These are phyloP conservation scores for Nephotettix cincticeps DNA, from an alignment of 1,140 invertebrate species.

Conservation along the genomic window DNA sequence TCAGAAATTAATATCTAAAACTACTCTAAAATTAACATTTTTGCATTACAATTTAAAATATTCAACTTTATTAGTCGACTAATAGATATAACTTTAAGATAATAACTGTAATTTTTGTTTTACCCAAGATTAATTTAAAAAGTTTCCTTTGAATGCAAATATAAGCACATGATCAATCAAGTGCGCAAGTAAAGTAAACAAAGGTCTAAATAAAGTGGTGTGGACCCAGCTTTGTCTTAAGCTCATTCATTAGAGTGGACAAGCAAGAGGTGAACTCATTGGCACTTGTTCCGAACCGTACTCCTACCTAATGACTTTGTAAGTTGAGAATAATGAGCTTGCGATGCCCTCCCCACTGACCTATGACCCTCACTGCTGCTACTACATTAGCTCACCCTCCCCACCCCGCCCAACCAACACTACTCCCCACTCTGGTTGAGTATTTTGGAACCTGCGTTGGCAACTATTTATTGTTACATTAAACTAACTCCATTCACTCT, in stretches of 20 bases:
- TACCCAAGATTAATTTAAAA: too few species aligned
- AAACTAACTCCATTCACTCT: slow-evolving; percentile 1
- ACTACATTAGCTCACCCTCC: slow-evolving; percentile 25
- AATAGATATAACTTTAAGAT: too few species aligned
- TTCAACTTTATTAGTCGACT: too few species aligned
- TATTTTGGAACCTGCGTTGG: slow-evolving; percentile 15
- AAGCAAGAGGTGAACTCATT: slow-evolving; percentile 19
- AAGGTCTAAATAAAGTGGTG: slow-evolving; percentile 22
- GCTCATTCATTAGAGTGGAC: slow-evolving; percentile 11
- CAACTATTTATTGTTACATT: slow-evolving; percentile 21
- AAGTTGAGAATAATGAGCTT: slow-evolving; percentile 37
- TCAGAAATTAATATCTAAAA: too few species aligned
- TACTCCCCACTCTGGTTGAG: not conserved
- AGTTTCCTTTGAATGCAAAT: slow-evolving; percentile 8
- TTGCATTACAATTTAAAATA: too few species aligned
- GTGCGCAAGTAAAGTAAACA: slow-evolving; percentile 10
- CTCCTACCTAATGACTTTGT: slow-evolving; percentile 35
- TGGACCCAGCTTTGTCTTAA: slow-evolving; percentile 11
- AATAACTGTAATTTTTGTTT: too few species aligned
- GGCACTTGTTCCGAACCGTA: slow-evolving; percentile 33
- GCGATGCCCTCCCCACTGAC: slow-evolving; percentile 29
- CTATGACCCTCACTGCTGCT: slow-evolving; percentile 25
- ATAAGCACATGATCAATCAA: slow-evolving; percentile 17
- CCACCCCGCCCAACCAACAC: slow-evolving; percentile 2
- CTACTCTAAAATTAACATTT: too few species aligned